Percentiles rank a stretch among this genome's conserved stretches.
phyloP scores from a whole-genome alignment of 2,797 vertebrate genomes.

The Sebastes vulpes region DNA sequence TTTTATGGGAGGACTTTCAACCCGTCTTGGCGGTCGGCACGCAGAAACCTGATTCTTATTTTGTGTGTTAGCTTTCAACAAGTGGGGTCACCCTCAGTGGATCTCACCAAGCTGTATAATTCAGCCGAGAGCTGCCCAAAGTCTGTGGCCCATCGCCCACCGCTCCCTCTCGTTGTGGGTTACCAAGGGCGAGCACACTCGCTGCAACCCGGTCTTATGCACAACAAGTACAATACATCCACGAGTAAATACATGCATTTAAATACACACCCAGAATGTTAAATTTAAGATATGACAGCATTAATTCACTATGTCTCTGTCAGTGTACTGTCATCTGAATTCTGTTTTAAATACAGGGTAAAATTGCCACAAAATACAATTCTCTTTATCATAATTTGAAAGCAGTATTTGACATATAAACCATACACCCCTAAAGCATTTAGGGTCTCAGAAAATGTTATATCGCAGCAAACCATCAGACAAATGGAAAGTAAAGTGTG shows the following conservation, averaged over 20 bases:
- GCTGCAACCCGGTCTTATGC: slow-evolving; percentile 11
- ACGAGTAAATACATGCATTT: slow-evolving; percentile 8
- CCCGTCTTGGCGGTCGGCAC: background rate
- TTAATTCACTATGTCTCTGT: background rate
- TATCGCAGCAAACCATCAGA: slow-evolving; percentile 17
- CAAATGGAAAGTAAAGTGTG: slow-evolving; percentile 42
- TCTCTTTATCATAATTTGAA: background rate
- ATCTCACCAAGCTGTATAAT: slow-evolving; percentile 81
- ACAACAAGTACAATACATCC: slow-evolving; percentile 19
- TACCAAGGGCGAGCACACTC: slow-evolving; percentile 47
- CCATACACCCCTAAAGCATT: background rate
- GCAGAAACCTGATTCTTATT: slow-evolving; percentile 52
- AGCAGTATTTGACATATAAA: background rate
- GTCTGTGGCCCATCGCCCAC: slow-evolving; percentile 47
- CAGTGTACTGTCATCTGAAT: background rate
- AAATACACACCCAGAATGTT: background rate
- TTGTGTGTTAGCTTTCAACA: slow-evolving; percentile 75
- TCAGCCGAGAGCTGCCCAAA: slow-evolving; percentile 62
- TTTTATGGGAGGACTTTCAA: background rate
- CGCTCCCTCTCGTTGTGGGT: slow-evolving; percentile 57
- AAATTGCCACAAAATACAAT: background rate
- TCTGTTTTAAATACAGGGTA: background rate
- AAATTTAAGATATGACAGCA: background rate
- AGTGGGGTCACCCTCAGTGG: slow-evolving; percentile 79
- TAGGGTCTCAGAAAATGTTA: background rate